Evolutionary conservation across 1,140 invertebrate genomes (phyloP).

Genomic region (Bilobella aurantiaca): DNA sequence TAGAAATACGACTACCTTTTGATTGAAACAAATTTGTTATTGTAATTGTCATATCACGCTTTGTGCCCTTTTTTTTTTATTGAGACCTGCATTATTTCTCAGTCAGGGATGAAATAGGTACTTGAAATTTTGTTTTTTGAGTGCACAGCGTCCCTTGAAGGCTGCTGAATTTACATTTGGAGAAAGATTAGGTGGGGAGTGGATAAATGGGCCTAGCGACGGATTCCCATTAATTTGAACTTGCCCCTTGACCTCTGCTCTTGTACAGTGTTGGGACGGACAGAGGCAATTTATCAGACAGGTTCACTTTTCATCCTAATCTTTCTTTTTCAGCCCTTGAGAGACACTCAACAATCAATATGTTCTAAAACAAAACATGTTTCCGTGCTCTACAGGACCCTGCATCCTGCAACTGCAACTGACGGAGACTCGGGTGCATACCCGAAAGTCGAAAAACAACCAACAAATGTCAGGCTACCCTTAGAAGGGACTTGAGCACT

Average conservation of each 20-base stretch:
- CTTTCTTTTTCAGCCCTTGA: too few relatives aligned
- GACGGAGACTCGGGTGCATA: not conserved
- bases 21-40: constrained; percentile 26
- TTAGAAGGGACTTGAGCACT: not conserved
- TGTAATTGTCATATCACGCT: constrained; percentile 34
- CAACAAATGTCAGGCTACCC: not conserved
- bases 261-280: not conserved
- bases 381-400: not conserved
- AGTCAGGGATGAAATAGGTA: not conserved
- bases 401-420: too few relatives aligned
- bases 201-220: too few relatives aligned
- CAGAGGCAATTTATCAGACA: not conserved
- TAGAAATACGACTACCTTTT: too few relatives aligned
- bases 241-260: not conserved
- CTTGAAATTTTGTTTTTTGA: not conserved
- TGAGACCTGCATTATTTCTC: not conserved
- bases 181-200: too few relatives aligned
- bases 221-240: not conserved
- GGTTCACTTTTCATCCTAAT: not conserved
- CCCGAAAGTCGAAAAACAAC: too few relatives aligned
- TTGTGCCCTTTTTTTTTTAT: not conserved
- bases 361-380: not conserved
- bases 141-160: not conserved
- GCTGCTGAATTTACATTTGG: too few relatives aligned
- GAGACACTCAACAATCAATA: too few relatives aligned